Base-by-base conservation (phyloP, 2,888 invertebrate genomes). In the Drosophila dives region DNA sequence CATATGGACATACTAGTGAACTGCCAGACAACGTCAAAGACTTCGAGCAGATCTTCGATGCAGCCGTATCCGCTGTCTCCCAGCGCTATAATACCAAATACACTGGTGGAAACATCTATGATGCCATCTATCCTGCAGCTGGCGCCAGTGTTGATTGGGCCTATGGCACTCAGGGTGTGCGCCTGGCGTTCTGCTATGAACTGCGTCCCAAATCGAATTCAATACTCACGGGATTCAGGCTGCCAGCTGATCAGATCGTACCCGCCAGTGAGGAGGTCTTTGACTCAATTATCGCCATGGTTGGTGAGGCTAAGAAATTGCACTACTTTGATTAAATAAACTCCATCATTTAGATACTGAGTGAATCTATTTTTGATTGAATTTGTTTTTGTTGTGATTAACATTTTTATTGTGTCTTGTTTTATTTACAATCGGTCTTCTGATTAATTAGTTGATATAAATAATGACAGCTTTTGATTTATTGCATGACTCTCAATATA, bases 141-240 rank as follows among this genome's bases (percentile, higher is more conserved):
- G 97, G 97, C 0, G 94, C 94, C 2, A 94, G 95, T 26, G 94
- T 95, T 73, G 98, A 98, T 90, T 98, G 96, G 96, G 96, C 95
- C 0, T 96, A 97, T 85, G 95, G 95, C 45, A 94, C 95, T 2
- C 95, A 85, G 63, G 82, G 70, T 68, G 80, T 90, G 4, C 86
- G 87, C 51, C 83, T 90, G 73, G 10, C 90, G 8, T 92, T 83
- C 77, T 90, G 91, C 60, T 95, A 95, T 60, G 96, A 96, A 86
- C 93, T 96, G 63, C 90, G 93, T 50, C 92, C 92, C 20, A 79
- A 82, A 0, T 61, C 78, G 12, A 81, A 1, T 3, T 94, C 95
- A 0, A 54, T 88, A 29, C 94, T 94, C 82, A 53, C 50, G 8
- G 97, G 97, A 0, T 97, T 96, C 90, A 86, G 95, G 0, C 92